A percentile compares a stretch with the other conserved stretches of the same genome.
phyloP scores from a whole-genome alignment of 1,140 invertebrate genomes.

The Ylistrum balloti region DNA sequence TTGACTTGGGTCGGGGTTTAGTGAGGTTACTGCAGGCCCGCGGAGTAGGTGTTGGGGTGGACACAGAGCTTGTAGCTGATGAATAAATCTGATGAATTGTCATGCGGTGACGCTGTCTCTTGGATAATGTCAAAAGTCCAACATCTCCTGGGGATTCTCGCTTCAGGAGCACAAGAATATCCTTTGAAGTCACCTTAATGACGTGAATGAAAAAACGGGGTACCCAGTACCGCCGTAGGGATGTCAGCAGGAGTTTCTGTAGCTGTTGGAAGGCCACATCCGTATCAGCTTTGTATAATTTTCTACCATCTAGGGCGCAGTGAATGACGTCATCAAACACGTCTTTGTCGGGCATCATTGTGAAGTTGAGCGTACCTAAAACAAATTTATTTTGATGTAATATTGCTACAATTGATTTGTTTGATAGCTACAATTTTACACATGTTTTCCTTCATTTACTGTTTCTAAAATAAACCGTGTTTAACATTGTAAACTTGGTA shows the following conservation, averaged over 20 bases:
- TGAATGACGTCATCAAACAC: conserved; percentile 45
- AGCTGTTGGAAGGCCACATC: conserved; percentile 57
- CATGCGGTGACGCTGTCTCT: conserved; percentile 52
- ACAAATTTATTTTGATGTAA: too few relatives aligned
- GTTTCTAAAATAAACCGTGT: too few relatives aligned
- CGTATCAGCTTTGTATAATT: conserved; percentile 49
- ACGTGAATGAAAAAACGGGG: conserved; percentile 68
- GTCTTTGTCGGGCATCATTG: conserved; percentile 61
- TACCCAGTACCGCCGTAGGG: conserved; percentile 67
- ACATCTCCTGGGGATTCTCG: conserved; percentile 56
- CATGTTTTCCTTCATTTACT: too few relatives aligned
- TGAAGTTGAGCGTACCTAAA: conserved; percentile 64
- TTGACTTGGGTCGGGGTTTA: background rate
- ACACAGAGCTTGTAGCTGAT: background rate
- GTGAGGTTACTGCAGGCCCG: background rate
- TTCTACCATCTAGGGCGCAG: background rate
- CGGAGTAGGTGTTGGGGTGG: conserved; percentile 21
- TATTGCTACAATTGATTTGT: too few relatives aligned
- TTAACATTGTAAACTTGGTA: too few relatives aligned
- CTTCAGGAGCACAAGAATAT: conserved; percentile 55
- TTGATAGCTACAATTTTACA: too few relatives aligned
- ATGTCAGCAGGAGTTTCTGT: conserved; percentile 61
- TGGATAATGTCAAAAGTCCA: conserved; percentile 42
- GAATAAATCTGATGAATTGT: conserved; percentile 63
- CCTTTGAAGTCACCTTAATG: conserved; percentile 49